phyloP scores from a whole-genome alignment of 2,113 vertebrate species.

The Melospiza melodia region DNA sequence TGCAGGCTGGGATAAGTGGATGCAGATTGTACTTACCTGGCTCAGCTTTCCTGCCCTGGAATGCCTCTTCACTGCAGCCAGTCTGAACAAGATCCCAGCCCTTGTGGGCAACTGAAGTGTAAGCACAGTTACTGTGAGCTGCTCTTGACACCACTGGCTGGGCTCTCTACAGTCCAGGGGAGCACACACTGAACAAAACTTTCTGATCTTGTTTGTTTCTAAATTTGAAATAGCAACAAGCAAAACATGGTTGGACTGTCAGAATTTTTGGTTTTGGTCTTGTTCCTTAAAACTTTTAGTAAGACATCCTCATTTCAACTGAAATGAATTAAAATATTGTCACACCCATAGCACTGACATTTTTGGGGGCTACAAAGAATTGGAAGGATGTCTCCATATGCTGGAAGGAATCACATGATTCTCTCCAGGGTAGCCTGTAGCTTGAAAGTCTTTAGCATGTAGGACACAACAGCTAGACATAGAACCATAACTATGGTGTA shows the following conservation, averaged over 20 bases:
- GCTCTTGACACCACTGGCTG: not conserved
- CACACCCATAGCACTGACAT: not conserved
- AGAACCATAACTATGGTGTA: not conserved
- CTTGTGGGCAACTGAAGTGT: not conserved
- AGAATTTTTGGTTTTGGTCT: not conserved
- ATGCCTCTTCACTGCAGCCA: not conserved
- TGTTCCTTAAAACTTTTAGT: not conserved
- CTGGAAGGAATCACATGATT: not conserved
- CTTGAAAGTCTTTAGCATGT: not conserved
- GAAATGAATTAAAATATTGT: not conserved
- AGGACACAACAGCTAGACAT: not conserved
- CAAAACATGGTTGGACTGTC: not conserved
- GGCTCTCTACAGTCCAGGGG: not conserved
- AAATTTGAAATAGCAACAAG: not conserved
- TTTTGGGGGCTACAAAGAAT: not conserved
- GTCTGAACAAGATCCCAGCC: constrained; percentile 8
- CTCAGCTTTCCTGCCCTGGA: not conserved
- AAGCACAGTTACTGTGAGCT: not conserved
- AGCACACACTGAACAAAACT: not conserved
- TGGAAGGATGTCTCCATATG: not conserved
- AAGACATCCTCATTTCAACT: not conserved
- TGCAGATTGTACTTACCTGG: not conserved
- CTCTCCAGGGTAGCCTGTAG: not conserved
- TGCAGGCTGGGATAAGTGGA: not conserved
- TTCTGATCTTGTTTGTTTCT: not conserved